Base-by-base conservation (phyloP, 2,113 vertebrate species). In the Ictalurus furcatus region DNA sequence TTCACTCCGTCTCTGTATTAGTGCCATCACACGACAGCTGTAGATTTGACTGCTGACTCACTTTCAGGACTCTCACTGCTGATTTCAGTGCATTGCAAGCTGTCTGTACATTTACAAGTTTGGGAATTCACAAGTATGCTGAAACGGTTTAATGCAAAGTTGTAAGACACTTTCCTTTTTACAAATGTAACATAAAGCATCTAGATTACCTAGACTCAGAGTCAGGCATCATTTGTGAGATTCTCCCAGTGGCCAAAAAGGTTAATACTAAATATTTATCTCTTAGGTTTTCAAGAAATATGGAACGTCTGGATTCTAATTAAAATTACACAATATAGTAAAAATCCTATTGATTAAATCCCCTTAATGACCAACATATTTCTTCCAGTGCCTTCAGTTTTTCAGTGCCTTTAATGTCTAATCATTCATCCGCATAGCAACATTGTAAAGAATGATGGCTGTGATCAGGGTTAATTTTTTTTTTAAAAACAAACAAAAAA, bases 391-490 rank as follows among this genome's bases (percentile, higher is more conserved):
- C 40, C 40, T 44, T 44, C 40, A 44, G 40, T 23, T 83, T 21
- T 59, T 59, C 28, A 19, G n/a, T 21, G 0, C 19, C 9, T 56
- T 37, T 59, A 59, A 34, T 30, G 16, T 81, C 5, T 37, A 34
- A 82, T 21, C 52, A 30, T 56, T 80, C 28, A 30, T 56, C 78
- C 52, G 19, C 48, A 56, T 56, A 3, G 3, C 48, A 80, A 13
- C 48, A 80, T 17, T 56, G 28, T 30, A 56, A 30, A 30, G n/a
- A 56, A 56, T 79, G 44, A 81, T 82, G n/a, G 79, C 17, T 81
- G n/a, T 81, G 79, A 56, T 81, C 6, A 81, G n/a, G 16, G n/a
- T 81, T 56, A 56, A 81, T n/a, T n/a, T n/a, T n/a, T n/a, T n/a
- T n/a, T 56, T 44, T 44, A 44, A 28, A 54, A 54, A 54, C 1